Conservation (phyloP, 2,888 invertebrate genomes). For the Pheosia gnoma region DNA sequence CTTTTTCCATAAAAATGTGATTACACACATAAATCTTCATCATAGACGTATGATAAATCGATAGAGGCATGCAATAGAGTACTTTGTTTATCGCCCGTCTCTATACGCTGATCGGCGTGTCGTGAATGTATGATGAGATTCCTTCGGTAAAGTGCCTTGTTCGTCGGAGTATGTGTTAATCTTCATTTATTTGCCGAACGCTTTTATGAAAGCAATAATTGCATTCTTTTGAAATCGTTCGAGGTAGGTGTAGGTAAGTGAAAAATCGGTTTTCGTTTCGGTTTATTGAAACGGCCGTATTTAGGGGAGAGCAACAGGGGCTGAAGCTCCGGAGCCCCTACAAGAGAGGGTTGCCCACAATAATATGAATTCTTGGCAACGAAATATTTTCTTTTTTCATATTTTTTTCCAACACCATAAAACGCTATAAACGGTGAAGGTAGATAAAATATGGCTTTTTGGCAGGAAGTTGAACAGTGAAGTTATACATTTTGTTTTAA, state of each 20-base stretch:
- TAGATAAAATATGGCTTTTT: too few relatives aligned
- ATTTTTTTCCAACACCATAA: too few relatives aligned
- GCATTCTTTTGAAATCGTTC: background rate
- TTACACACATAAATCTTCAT: background rate
- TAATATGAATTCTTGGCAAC: too few relatives aligned
- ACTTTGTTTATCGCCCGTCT: background rate
- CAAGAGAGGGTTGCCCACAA: too few relatives aligned
- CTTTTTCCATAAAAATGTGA: background rate
- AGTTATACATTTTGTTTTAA: too few relatives aligned
- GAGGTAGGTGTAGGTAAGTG: background rate
- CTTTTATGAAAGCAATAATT: background rate
- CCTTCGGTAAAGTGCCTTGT: background rate
- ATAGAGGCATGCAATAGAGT: slow-evolving; percentile 1
- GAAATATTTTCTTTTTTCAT: too few relatives aligned
- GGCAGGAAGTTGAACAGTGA: too few relatives aligned
- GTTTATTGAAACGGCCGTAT: background rate
- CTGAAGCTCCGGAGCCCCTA: too few relatives aligned
- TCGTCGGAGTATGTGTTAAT: background rate
- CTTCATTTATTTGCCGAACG: background rate
- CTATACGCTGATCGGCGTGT: background rate
- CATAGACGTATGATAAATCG: slow-evolving; percentile 3
- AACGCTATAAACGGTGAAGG: too few relatives aligned
- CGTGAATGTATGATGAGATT: background rate
- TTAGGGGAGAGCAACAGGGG: too few relatives aligned
- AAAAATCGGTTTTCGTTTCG: background rate